These are phyloP conservation scores for Trachops cirrhosus DNA, from an alignment of 2,797 vertebrate species.

Conservation along the genomic window DNA sequence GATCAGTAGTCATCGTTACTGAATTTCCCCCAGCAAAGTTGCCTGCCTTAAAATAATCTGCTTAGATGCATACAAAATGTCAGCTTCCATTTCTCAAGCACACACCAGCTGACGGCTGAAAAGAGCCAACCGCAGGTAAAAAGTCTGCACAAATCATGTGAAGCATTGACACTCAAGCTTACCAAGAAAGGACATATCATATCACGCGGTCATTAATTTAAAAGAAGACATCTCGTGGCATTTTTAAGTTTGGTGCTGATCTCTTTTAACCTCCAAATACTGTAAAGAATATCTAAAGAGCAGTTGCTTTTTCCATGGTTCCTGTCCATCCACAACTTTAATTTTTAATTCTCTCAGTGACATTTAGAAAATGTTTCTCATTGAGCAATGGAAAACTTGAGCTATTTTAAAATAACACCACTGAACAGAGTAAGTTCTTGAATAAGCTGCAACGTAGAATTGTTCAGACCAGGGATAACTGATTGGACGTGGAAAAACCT, in stretches of 20 bases:
- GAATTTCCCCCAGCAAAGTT: neutral
- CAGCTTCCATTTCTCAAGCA: neutral
- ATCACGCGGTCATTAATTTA: neutral
- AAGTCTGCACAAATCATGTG: neutral
- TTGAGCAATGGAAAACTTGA: conserved; percentile 29
- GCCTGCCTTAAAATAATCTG: neutral
- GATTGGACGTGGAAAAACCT: neutral
- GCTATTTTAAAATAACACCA: neutral
- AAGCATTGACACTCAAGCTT: neutral
- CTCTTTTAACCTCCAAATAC: neutral
- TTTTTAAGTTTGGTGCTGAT: neutral
- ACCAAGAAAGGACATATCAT: neutral
- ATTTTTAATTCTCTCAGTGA: neutral
- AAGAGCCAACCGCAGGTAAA: neutral
- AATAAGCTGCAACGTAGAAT: neutral
- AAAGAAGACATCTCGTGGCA: neutral
- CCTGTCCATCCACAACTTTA: neutral
- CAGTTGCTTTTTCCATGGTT: neutral
- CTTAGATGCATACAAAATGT: neutral
- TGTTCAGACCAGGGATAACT: neutral
- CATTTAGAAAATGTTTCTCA: conserved; percentile 28
- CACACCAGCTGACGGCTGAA: neutral
- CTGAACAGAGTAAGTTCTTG: neutral
- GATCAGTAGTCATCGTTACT: neutral
- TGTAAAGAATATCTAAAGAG: neutral